Percentiles rank a stretch among this genome's conserved stretches.
These are phyloP conservation scores for Eutrigla gurnardus DNA, from an alignment of 2,797 vertebrate species.

Conservation along the genomic window DNA sequence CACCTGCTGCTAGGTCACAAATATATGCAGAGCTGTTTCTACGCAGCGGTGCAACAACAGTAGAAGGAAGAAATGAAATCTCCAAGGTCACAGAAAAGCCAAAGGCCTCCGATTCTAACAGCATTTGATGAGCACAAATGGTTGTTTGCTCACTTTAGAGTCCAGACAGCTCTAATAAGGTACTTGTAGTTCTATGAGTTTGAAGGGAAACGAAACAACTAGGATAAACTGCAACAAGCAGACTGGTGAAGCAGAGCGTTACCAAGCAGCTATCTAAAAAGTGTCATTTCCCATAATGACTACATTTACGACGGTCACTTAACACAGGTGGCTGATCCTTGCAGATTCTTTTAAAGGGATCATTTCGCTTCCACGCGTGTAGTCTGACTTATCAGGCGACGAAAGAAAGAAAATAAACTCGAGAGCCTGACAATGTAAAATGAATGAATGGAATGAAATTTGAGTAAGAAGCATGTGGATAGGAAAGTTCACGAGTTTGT, in stretches of 20 bases:
- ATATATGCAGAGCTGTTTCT: not conserved
- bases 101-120: not conserved
- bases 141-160: constrained; percentile 5
- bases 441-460: constrained; percentile 9
- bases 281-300: constrained; percentile 16
- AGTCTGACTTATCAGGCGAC: not conserved
- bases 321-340: constrained; percentile 27
- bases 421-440: not conserved
- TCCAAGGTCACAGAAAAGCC: not conserved
- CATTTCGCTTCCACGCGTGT: constrained; percentile 21
- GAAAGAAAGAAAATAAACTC: not conserved
- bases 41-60: not conserved
- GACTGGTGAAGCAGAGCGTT: not conserved
- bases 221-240: not conserved
- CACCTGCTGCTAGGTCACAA: not conserved
- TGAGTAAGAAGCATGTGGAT: not conserved
- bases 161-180: constrained; percentile 12
- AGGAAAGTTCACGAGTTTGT: not conserved
- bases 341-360: constrained; percentile 10
- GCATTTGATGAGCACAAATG: not conserved
- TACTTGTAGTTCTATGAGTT: not conserved
- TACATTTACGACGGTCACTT: constrained; percentile 21
- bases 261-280: constrained; percentile 20
- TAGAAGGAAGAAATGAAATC: not conserved
- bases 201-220: not conserved